Percentiles rank a stretch among this genome's conserved stretches.
Evolutionary conservation across 1,140 invertebrate species (phyloP).

Genomic region (Bombus haemorrhoidalis): DNA sequence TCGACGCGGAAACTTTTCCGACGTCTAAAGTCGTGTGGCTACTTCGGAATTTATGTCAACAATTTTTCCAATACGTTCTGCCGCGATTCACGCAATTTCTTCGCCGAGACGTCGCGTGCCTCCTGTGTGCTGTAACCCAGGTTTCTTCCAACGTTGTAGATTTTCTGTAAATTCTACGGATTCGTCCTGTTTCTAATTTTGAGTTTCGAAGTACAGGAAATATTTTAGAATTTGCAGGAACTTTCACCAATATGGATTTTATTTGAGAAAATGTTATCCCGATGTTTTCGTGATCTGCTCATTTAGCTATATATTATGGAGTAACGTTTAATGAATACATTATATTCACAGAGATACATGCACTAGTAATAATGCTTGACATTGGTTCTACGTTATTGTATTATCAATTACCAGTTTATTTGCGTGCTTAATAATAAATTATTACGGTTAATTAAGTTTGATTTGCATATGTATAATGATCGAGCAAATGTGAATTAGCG

Average conservation of each 20-base stretch:
- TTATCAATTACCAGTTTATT: neutral
- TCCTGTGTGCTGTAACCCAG: neutral
- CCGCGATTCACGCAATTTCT: neutral
- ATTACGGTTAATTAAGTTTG: neutral
- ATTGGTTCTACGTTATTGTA: neutral
- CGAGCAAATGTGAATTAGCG: neutral
- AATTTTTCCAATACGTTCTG: constrained; percentile 29
- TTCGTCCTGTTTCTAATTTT: neutral
- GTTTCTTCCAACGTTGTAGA: neutral
- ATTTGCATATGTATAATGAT: neutral
- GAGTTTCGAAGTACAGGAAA: too few species aligned
- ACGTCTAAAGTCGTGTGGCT: neutral
- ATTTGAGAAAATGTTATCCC: neutral
- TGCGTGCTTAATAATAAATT: neutral
- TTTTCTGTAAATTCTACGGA: neutral
- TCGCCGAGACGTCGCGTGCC: neutral
- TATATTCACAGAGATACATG: neutral
- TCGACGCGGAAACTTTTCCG: constrained; percentile 19
- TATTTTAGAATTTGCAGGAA: neutral
- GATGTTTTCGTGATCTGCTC: neutral
- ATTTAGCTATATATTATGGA: neutral
- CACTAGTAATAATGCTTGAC: neutral
- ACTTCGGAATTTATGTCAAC: constrained; percentile 33
- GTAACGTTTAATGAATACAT: neutral
- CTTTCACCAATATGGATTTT: neutral